phyloP scores from a whole-genome alignment of 2,797 vertebrate genomes.

The Psittacula derbiana region DNA sequence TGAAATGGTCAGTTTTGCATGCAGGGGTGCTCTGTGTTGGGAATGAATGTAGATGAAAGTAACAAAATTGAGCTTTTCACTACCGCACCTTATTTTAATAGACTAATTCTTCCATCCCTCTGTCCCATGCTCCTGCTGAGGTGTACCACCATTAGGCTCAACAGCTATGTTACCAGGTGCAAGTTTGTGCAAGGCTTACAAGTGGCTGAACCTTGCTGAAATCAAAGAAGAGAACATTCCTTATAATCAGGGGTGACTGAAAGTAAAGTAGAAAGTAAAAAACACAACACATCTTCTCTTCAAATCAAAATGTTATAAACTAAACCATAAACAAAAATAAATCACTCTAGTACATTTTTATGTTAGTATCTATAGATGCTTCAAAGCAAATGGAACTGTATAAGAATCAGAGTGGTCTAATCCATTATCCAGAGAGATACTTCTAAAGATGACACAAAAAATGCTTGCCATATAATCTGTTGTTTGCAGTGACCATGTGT shows the following conservation, averaged over 20 bases:
- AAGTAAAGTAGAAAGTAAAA: background rate
- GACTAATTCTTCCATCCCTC: background rate
- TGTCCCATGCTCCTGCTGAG: background rate
- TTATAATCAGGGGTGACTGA: background rate
- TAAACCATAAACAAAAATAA: background rate
- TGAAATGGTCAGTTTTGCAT: background rate
- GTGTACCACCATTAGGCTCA: background rate
- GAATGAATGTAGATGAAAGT: background rate
- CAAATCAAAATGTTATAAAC: background rate
- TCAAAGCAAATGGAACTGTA: background rate
- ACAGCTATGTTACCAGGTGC: background rate
- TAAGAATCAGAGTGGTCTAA: background rate
- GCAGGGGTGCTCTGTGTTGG: background rate
- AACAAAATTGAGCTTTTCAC: background rate
- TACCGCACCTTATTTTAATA: background rate
- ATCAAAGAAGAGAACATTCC: background rate
- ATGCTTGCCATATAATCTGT: background rate
- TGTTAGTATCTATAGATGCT: background rate
- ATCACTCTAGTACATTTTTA: background rate
- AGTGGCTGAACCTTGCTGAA: background rate
- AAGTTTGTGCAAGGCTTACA: background rate
- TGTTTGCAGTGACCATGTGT: background rate
- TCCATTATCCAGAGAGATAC: background rate
- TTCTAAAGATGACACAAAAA: background rate
- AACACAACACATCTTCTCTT: background rate